Evolutionary conservation across 2,888 invertebrate genomes (phyloP).

Genomic region (Antheraea assamensis): DNA sequence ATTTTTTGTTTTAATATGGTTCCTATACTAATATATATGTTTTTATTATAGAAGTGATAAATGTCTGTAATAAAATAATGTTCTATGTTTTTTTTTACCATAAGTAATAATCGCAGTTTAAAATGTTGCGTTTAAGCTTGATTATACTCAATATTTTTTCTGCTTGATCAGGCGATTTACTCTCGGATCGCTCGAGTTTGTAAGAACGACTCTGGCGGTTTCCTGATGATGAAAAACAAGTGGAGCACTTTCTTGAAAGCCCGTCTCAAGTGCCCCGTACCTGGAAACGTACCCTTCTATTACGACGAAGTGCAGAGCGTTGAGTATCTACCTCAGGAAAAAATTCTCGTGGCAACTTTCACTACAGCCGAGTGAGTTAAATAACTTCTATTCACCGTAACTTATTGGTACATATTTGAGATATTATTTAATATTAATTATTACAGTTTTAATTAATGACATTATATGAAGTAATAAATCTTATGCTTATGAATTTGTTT

Average conservation of each 20-base stretch:
- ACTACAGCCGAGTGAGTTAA: slow-evolving; percentile 87
- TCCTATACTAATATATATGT: too few relatives aligned
- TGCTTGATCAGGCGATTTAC: slow-evolving; percentile 86
- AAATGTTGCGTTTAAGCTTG: background rate
- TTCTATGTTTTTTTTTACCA: too few relatives aligned
- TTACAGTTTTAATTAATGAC: background rate
- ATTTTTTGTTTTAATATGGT: too few relatives aligned
- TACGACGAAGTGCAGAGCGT: slow-evolving; percentile 95
- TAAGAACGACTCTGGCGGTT: slow-evolving; percentile 93
- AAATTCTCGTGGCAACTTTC: slow-evolving; percentile 92
- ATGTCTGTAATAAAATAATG: too few relatives aligned
- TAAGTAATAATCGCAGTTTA: too few relatives aligned
- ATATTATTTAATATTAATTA: too few relatives aligned
- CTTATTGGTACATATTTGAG: too few relatives aligned
- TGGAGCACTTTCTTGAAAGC: slow-evolving; percentile 97
- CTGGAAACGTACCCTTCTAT: slow-evolving; percentile 93
- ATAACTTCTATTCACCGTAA: slow-evolving; percentile 17
- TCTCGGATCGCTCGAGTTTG: slow-evolving; percentile 96
- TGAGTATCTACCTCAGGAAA: slow-evolving; percentile 88
- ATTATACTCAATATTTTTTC: background rate
- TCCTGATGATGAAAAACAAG: slow-evolving; percentile 88
- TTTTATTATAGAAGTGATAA: too few relatives aligned
- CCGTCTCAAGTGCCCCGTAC: slow-evolving; percentile 90
- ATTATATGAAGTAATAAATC: background rate
- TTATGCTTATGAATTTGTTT: background rate